phyloP scores from a whole-genome alignment of 2,113 vertebrate species.

The Aythya baeri region DNA sequence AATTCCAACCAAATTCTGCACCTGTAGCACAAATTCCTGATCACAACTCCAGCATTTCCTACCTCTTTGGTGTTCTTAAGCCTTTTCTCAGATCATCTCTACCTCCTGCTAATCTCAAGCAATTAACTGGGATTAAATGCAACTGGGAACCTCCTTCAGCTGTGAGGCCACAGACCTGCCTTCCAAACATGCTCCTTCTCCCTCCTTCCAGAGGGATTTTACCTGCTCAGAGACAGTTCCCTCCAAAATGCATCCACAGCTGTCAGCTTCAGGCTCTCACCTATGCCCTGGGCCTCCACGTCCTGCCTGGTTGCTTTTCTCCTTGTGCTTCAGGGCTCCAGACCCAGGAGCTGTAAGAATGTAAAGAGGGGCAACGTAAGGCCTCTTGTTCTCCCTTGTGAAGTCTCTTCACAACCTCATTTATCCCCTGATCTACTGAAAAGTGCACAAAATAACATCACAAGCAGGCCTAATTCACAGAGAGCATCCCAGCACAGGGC shows the following conservation, averaged over 20 bases:
- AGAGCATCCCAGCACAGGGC: background rate
- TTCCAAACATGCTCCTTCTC: background rate
- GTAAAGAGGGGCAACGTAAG: background rate
- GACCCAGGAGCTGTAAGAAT: background rate
- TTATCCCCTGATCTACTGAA: background rate
- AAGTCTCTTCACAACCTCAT: background rate
- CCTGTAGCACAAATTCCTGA: background rate
- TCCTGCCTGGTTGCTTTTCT: background rate
- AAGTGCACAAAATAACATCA: background rate
- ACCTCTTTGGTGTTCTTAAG: background rate
- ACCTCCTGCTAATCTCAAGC: background rate
- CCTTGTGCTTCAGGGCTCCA: background rate
- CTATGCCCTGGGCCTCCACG: background rate
- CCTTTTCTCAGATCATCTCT: background rate
- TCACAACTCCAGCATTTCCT: background rate
- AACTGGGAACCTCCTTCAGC: background rate
- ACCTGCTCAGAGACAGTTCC: background rate
- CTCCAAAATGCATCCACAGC: background rate
- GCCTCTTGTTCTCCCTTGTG: background rate
- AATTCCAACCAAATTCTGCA: constrained; percentile 21
- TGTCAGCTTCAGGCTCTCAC: background rate
- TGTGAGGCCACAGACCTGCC: background rate
- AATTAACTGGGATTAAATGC: background rate
- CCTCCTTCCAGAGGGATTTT: background rate
- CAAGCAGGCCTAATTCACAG: background rate